A percentile compares a stretch with the other conserved stretches of the same genome.
These are phyloP conservation scores for Leptopterna dolabrata DNA, from an alignment of 2,888 invertebrate genomes.

Conservation along the genomic window DNA sequence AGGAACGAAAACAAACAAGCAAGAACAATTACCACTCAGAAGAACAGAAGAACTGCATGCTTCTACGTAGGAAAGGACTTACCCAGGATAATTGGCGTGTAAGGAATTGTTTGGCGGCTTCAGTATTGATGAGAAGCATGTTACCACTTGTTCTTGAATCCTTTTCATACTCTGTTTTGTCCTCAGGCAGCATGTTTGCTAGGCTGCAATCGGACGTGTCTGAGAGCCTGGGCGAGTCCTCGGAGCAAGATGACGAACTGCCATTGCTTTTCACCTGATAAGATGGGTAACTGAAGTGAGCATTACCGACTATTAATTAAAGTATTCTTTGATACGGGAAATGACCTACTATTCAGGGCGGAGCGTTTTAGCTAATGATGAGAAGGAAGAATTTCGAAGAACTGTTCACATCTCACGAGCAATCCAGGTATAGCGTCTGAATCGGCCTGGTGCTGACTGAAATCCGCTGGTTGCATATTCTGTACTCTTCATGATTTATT, in stretches of 20 bases:
- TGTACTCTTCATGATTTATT: too few relatives aligned
- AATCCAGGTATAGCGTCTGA: too few relatives aligned
- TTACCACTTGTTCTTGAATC: conserved; percentile 68
- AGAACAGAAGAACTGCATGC: neutral
- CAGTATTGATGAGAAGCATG: conserved; percentile 81
- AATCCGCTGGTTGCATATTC: too few relatives aligned
- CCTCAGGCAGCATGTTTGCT: conserved; percentile 58
- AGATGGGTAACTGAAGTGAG: neutral
- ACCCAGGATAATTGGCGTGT: conserved; percentile 81
- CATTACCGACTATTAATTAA: neutral
- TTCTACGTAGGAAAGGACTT: neutral
- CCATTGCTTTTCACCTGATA: conserved; percentile 70
- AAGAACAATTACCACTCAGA: neutral
- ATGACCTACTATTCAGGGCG: too few relatives aligned
- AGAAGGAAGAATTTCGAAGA: too few relatives aligned
- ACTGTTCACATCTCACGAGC: too few relatives aligned
- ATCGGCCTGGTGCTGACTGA: too few relatives aligned
- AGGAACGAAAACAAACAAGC: neutral
- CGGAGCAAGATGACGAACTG: conserved; percentile 71
- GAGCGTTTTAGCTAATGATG: too few relatives aligned
- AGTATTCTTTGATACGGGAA: too few relatives aligned
- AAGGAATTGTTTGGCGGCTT: conserved; percentile 81
- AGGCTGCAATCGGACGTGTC: conserved; percentile 66
- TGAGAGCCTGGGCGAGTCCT: conserved; percentile 63
- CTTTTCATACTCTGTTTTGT: conserved; percentile 62